Evolutionary conservation across 2,797 vertebrate species (phyloP), one percentile per base, ranked within the genome.

Genomic region (Melanotaenia pygmaea): DNA sequence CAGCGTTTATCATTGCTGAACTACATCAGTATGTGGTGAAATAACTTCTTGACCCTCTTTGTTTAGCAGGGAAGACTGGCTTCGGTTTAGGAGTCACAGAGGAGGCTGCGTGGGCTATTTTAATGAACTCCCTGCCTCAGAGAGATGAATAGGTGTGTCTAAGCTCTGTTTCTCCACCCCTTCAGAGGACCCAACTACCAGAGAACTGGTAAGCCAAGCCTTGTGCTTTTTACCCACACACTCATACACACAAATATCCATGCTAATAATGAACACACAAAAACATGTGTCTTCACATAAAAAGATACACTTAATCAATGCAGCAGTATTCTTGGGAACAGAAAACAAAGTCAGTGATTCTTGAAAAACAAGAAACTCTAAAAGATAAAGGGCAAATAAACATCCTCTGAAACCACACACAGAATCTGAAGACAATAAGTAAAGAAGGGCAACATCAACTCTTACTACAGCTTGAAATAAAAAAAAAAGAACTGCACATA

Each of bases 91-190:
- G 56, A 83, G 82, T 73, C 79, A 67, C 84, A 59, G 78, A 85
- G 83, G 89, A 85, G 87, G 71, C 78, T 80, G 83, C 64, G 79
- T 82, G 84, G 88, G 88, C 85, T 89, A 74, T 83, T 91, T 91
- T 91, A 93, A 93, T 91, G 89, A 92, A 92, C 90, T 91, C 86
- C 72, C 83, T 83, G 74, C 81, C 86, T 88, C 83, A 78, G 43
- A 76, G 87, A 90, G 92, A 93, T 92, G 81, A 90, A 91, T 88
- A 83, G 90, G 88, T 78, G 81, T 84, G 88, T 89, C 88, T 87
- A 79, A 76, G 73, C 74, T 74, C 75, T 9, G 70, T 67, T 75
- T 85, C 83, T 79, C 87, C 88, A 83, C 81, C 88, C 82, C 78
- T 79, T 81, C 80, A 80, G 70, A 76, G 67, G 68, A 68, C 80